Conservation (phyloP, 2,888 invertebrate genomes). For the Chrysolina haemoptera region DNA sequence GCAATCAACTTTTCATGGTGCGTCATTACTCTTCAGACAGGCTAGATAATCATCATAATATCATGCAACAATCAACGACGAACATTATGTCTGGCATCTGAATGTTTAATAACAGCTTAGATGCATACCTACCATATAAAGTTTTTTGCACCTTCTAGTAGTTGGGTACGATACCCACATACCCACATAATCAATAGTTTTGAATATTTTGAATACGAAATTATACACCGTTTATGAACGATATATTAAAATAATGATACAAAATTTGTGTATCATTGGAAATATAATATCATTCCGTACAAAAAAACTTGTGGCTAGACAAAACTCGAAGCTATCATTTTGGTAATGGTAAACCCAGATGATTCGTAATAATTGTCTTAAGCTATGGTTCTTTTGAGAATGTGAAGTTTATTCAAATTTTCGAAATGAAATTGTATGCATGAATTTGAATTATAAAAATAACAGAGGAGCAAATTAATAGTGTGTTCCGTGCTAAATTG, state of each 20-base stretch:
- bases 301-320: constrained; percentile 28
- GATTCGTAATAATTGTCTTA: constrained; percentile 36
- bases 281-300: constrained; percentile 30
- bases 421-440: constrained; percentile 13
- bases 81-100: constrained; percentile 14
- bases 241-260: constrained; percentile 32
- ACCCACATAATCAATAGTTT: constrained; percentile 20
- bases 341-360: constrained; percentile 23
- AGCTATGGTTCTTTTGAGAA: constrained; percentile 29
- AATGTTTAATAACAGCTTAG: constrained; percentile 14
- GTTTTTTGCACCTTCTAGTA: constrained; percentile 23
- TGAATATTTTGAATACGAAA: constrained; percentile 29
- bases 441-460: background rate
- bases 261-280: constrained; percentile 33
- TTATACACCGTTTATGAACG: constrained; percentile 20
- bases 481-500: background rate
- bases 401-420: constrained; percentile 17
- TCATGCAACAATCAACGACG: background rate
- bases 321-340: constrained; percentile 23
- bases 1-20: background rate
- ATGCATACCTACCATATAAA: constrained; percentile 4
- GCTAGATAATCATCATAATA: background rate
- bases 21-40: background rate
- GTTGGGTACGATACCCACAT: constrained; percentile 9
- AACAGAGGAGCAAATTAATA: background rate